phyloP scores from a whole-genome alignment of 2,888 invertebrate species.

The Agrotis clavis region DNA sequence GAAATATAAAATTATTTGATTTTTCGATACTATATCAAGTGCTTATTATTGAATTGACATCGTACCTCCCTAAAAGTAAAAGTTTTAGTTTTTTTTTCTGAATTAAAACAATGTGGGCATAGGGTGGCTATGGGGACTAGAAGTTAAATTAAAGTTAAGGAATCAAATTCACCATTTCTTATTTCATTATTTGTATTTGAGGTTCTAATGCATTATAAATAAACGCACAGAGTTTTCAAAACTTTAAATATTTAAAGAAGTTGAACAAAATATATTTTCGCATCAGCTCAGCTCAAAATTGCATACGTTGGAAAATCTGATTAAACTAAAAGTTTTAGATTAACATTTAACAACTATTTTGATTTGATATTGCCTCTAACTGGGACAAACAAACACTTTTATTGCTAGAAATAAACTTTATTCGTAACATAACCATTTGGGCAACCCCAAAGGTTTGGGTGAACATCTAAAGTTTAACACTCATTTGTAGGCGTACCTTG shows the following conservation, averaged over 20 bases:
- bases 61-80: too few relatives aligned
- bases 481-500: conserved; percentile 17
- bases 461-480: conserved; percentile 23
- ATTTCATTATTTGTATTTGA: background rate
- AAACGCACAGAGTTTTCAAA: background rate
- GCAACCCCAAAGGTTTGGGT: background rate
- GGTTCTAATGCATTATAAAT: background rate
- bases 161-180: background rate
- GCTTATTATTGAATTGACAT: too few relatives aligned
- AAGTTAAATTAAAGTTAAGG: too few relatives aligned
- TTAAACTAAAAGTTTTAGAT: conserved; percentile 10
- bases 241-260: too few relatives aligned
- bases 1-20: background rate
- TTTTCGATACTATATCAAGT: background rate
- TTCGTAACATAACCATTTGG: conserved; percentile 33
- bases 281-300: background rate
- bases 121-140: too few relatives aligned
- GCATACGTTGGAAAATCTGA: background rate
- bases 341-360: conserved; percentile 3
- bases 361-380: background rate
- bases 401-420: conserved; percentile 37
- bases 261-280: background rate
- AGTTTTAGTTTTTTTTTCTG: too few relatives aligned
- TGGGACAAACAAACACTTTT: conserved; percentile 43
- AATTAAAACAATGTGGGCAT: too few relatives aligned